Evolutionary conservation across 23 tunicate genomes (phyloP).

Genomic region (Ascidia mentula): DNA sequence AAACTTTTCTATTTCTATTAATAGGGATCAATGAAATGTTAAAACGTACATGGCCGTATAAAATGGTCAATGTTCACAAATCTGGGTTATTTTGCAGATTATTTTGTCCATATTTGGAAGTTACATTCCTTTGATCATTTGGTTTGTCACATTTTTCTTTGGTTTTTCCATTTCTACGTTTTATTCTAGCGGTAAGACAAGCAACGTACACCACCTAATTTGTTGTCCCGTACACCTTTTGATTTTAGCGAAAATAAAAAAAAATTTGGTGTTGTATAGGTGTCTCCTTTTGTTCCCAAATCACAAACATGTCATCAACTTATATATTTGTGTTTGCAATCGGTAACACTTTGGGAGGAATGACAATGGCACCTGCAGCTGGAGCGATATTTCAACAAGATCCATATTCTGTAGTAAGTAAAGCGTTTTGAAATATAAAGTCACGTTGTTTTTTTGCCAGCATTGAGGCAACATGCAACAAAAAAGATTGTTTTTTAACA

Average conservation of each 20-base stretch:
- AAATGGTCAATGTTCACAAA: too few relatives aligned
- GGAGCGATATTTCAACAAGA: conserved; percentile 64
- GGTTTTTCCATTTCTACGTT: conserved; percentile 69
- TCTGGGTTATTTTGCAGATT: conserved; percentile 24
- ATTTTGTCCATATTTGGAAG: conserved; percentile 71
- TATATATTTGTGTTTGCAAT: conserved; percentile 85
- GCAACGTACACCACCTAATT: background rate
- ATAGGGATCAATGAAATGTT: too few relatives aligned
- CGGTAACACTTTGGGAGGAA: conserved; percentile 87
- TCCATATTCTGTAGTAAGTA: conserved; percentile 83
- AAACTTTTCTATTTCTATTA: too few relatives aligned
- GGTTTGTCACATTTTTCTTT: conserved; percentile 60
- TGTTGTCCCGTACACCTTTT: too few relatives aligned
- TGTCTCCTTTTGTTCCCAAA: conserved; percentile 62
- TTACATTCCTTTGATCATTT: conserved; percentile 35
- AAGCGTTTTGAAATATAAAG: too few relatives aligned
- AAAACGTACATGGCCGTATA: too few relatives aligned
- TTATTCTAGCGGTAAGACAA: conserved; percentile 53
- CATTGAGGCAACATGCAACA: too few relatives aligned
- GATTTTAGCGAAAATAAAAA: too few relatives aligned
- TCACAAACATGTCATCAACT: conserved; percentile 81
- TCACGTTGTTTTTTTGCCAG: too few relatives aligned
- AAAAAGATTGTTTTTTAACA: too few relatives aligned
- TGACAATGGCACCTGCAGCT: conserved; percentile 67
- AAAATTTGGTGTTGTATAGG: too few relatives aligned